A percentile compares a stretch with the other conserved stretches of the same genome.
Conservation (phyloP, 1,140 invertebrate genomes). For the Eurosta solidaginis region DNA sequence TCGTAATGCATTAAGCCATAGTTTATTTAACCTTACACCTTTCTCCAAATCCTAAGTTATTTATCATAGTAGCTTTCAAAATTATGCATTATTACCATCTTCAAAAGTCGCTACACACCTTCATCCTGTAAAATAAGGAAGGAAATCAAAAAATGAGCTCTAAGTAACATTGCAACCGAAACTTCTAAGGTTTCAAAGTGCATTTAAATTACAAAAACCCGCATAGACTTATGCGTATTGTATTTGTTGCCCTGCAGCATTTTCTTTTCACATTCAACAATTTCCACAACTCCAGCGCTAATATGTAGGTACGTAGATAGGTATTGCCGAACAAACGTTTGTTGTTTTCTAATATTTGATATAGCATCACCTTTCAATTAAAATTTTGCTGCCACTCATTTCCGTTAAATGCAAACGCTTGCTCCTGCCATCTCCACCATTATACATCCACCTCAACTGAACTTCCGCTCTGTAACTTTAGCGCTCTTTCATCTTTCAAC, state of each 20-base stretch:
- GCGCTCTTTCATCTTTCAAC: neutral
- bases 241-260: neutral
- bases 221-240: neutral
- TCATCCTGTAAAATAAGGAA: neutral
- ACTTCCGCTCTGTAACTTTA: constrained; percentile 10
- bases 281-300: neutral
- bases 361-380: constrained; percentile 37
- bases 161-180: constrained; percentile 19
- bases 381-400: constrained; percentile 31
- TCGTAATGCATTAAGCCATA: constrained; percentile 3
- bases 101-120: neutral
- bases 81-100: neutral
- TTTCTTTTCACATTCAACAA: constrained; percentile 6
- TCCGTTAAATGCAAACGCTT: constrained; percentile 24
- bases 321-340: neutral
- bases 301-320: too few species aligned
- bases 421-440: too few species aligned
- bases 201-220: constrained; percentile 13
- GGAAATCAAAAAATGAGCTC: neutral
- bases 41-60: neutral
- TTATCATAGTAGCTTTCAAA: neutral
- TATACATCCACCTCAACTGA: neutral
- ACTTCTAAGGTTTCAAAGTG: constrained; percentile 34
- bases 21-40: neutral
- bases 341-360: constrained; percentile 18